Conservation (phyloP, 2,797 vertebrate species). For the Loriculus beryllinus region DNA sequence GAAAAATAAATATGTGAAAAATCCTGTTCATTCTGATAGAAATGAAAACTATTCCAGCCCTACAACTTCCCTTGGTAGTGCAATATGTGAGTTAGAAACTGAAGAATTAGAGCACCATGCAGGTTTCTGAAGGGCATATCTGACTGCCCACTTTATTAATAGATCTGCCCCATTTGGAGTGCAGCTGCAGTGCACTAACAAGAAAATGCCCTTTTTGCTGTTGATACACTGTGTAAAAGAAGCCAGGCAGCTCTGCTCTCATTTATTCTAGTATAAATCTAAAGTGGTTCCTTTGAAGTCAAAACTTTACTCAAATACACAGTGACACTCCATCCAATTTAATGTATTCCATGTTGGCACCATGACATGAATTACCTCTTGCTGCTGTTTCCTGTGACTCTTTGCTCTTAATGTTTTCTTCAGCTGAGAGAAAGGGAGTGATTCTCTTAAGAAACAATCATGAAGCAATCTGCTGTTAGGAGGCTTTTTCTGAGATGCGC, state of each 20-base stretch:
- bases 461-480: background rate
- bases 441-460: background rate
- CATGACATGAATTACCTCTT: background rate
- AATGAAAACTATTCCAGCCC: background rate
- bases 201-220: background rate
- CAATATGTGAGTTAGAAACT: background rate
- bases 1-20: background rate
- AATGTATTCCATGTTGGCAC: background rate
- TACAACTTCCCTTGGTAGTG: background rate
- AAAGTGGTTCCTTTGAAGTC: background rate
- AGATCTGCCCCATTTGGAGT: background rate
- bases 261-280: background rate
- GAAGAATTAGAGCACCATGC: background rate
- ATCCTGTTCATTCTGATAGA: background rate
- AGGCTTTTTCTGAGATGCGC: background rate
- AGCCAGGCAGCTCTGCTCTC: background rate
- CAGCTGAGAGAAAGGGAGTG: background rate
- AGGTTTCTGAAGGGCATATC: constrained; percentile 52
- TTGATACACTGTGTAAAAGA: background rate
- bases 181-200: accelerated
- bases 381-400: background rate
- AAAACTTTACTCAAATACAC: background rate
- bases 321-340: background rate
- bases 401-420: background rate
- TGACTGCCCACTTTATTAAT: constrained; percentile 33